Base-by-base conservation (phyloP, 2,888 invertebrate genomes). In the Andrena camellia region DNA sequence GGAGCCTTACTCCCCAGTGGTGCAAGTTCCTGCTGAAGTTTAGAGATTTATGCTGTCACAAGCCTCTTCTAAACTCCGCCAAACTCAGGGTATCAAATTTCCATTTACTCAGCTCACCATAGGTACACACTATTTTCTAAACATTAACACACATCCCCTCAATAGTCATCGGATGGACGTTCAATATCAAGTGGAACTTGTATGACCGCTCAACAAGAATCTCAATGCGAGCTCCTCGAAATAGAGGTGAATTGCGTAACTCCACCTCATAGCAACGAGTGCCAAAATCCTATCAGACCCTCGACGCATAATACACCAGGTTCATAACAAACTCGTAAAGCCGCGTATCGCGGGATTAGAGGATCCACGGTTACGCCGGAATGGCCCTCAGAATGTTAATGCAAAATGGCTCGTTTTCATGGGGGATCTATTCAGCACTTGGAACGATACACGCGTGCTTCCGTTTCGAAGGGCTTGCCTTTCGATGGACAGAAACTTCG, bases 271-370 rank as follows among this genome's bases (percentile, higher is more conserved):
- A 42, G 10, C 5, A 74, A 13, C 57, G 33, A 50, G 57, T 20
- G 17, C 59, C 23, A 31, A 42, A 75, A 70, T 60, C 42, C 63
- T 69, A 48, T 50, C 60, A 7, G 26, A 48, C 31, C 50, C 6
- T 26, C 33, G 2, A 2, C 33, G 33, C 76, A 63, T 48, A 71
- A 66, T 62, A 8, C 62, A 17, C 52, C 6, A 52, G 23, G 62
- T 71, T 80, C 66, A 50, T 67, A 77, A 80, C 77, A 50, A 80
- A 67, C 81, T 67, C 66, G 54, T 13, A 50, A 71, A 60, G 42
- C 31, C 23, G 10, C 50, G 54, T 70, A 80, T 74, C 67, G 48
- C 48, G 20, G 42, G 35, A 68, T 76, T 60, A 52, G 62, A n/a
- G 31, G 8, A 26, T 10, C 29, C 69, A 23, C 35, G 29, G 50